Percentiles rank a stretch among this genome's conserved stretches.
Evolutionary conservation across 2,888 invertebrate genomes (phyloP).

Genomic region (Cyaniris semiargus): DNA sequence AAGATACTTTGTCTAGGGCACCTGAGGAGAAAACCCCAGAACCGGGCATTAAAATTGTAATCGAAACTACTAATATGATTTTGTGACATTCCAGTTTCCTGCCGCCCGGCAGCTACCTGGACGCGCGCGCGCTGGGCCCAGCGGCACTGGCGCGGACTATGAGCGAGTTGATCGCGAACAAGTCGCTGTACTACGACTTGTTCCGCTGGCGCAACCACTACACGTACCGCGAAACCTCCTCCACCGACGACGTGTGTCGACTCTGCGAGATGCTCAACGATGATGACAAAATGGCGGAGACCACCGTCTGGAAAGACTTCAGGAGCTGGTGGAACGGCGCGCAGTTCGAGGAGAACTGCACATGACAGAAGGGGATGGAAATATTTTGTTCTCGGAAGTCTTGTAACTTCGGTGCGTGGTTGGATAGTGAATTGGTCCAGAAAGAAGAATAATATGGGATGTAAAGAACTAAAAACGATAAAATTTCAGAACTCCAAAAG

Average conservation of each 20-base stretch:
- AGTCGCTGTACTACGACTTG: conserved; percentile 44
- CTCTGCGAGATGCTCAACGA: conserved; percentile 44
- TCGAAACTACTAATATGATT: no score
- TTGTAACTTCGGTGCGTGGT: no score
- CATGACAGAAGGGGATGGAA: neutral
- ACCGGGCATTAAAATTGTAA: no score
- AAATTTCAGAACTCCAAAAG: no score
- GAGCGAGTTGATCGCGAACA: conserved; percentile 43
- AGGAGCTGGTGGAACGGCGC: conserved; percentile 42
- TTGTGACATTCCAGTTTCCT: conserved; percentile 44
- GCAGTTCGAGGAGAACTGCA: conserved; percentile 36
- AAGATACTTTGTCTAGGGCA: no score
- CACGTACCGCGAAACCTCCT: conserved; percentile 39
- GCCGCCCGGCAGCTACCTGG: conserved; percentile 47
- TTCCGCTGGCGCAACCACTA: conserved; percentile 49
- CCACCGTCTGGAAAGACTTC: conserved; percentile 40
- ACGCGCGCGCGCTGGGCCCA: conserved; percentile 45
- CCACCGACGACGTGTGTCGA: conserved; percentile 42
- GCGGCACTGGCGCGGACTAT: conserved; percentile 43
- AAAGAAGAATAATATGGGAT: no score
- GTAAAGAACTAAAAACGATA: no score
- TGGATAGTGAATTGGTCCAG: no score
- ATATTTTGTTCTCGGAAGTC: neutral
- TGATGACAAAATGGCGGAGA: conserved; percentile 34
- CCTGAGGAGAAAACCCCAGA: no score